A percentile compares a stretch with the other conserved stretches of the same genome.
Evolutionary conservation across 2,113 vertebrate genomes (phyloP).

Genomic region (Motacilla tschutschensis): DNA sequence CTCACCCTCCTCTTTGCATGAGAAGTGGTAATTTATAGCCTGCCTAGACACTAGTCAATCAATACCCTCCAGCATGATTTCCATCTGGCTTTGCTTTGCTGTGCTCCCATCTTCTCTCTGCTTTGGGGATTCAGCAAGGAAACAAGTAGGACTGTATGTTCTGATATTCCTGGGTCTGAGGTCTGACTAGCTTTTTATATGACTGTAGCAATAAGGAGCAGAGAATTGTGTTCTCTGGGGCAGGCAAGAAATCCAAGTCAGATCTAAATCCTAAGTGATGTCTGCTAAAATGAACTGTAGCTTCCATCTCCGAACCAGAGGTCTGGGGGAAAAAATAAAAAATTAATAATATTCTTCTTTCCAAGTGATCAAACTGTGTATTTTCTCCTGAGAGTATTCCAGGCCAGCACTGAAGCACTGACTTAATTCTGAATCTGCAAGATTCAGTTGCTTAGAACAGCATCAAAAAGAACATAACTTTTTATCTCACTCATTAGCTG

Average conservation of each 20-base stretch:
- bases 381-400: constrained; percentile 5
- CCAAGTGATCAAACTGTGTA: not conserved
- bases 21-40: constrained; percentile 5
- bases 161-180: not conserved
- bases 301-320: not conserved
- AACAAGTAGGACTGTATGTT: not conserved
- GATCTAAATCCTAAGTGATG: not conserved
- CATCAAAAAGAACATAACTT: not conserved
- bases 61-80: not conserved
- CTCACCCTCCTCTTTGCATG: not conserved
- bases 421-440: constrained; percentile 3
- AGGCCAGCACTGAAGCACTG: not conserved
- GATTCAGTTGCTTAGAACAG: not conserved
- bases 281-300: not conserved
- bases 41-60: not conserved
- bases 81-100: constrained; percentile 7
- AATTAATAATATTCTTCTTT: not conserved
- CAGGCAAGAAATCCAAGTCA: not conserved
- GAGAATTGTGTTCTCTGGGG: not conserved
- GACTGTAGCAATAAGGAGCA: not conserved
- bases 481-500: not conserved
- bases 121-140: not conserved
- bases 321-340: not conserved
- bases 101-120: not conserved
- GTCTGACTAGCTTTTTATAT: not conserved